A percentile compares a stretch with the other conserved stretches of the same genome.
Conservation (phyloP, 2,888 invertebrate genomes). For the Mesopsocus fuscifrons region DNA sequence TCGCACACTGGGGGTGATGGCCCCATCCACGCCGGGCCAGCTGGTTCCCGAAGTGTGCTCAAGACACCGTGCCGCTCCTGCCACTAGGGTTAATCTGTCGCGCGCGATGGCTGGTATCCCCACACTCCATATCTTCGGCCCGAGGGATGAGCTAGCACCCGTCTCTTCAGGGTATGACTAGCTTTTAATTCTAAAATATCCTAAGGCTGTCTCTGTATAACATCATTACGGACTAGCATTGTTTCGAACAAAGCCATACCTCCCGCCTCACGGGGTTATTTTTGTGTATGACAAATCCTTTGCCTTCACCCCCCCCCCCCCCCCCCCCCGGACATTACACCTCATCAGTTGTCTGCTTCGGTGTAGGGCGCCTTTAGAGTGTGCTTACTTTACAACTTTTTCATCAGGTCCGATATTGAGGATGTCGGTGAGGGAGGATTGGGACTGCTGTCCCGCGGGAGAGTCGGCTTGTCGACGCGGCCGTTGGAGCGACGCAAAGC, state of each 20-base stretch:
- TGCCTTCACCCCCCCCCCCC: too few relatives aligned
- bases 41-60: constrained; percentile 22
- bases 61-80: constrained; percentile 12
- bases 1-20: constrained; percentile 29
- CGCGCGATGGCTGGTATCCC: constrained; percentile 30
- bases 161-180: constrained; percentile 26
- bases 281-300: too few relatives aligned
- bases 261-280: too few relatives aligned
- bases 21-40: constrained; percentile 22
- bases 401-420: constrained; percentile 28
- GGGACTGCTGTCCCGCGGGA: constrained; percentile 27
- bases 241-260: too few relatives aligned
- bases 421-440: constrained; percentile 19
- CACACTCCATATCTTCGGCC: constrained; percentile 44
- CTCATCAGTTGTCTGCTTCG: too few relatives aligned
- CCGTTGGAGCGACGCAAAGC: constrained; percentile 29
- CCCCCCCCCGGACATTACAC: too few relatives aligned
- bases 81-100: constrained; percentile 16
- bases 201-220: too few relatives aligned
- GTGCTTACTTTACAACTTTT: too few relatives aligned
- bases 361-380: too few relatives aligned
- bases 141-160: constrained; percentile 46
- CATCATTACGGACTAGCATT: too few relatives aligned
- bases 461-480: constrained; percentile 23
- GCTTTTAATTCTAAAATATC: too few relatives aligned